Evolutionary conservation across 1,140 invertebrate species (phyloP).

Genomic region (Daktulosphaira vitifoliae): DNA sequence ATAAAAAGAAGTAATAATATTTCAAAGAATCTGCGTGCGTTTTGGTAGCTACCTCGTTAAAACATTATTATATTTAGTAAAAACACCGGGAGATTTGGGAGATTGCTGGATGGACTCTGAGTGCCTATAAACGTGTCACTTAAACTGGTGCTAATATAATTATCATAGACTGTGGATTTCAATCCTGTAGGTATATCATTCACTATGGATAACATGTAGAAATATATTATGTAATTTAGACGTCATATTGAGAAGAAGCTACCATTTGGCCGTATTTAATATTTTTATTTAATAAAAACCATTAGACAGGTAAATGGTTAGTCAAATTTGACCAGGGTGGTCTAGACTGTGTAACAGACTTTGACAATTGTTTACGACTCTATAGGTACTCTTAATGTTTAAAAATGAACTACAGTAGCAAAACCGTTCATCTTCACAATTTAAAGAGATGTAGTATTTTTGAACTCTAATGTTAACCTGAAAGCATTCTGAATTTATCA

Average conservation of each 20-base stretch:
- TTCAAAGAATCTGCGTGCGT: constrained; percentile 12
- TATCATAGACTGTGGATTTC: neutral
- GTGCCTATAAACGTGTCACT: constrained; percentile 27
- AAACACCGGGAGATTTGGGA: constrained; percentile 21
- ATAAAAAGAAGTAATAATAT: constrained; percentile 13
- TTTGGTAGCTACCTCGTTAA: constrained; percentile 30
- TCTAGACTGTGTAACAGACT: neutral
- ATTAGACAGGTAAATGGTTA: constrained; percentile 6
- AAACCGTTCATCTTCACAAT: no score
- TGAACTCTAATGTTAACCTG: no score
- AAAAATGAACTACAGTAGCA: no score
- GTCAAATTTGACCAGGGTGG: constrained; percentile 27
- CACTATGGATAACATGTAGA: no score
- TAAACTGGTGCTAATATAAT: constrained; percentile 29
- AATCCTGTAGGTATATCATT: neutral
- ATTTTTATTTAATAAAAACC: neutral
- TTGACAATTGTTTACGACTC: no score
- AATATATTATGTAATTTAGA: neutral
- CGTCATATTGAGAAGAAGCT: constrained; percentile 2
- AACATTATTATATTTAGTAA: constrained; percentile 16
- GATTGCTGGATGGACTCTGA: neutral
- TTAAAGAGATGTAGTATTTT: no score
- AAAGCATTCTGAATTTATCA: no score
- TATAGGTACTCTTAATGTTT: no score
- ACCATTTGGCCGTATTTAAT: no score